These are phyloP conservation scores for Acrocephalus scirpaceus DNA, from an alignment of 2,797 vertebrate species.

Conservation along the genomic window DNA sequence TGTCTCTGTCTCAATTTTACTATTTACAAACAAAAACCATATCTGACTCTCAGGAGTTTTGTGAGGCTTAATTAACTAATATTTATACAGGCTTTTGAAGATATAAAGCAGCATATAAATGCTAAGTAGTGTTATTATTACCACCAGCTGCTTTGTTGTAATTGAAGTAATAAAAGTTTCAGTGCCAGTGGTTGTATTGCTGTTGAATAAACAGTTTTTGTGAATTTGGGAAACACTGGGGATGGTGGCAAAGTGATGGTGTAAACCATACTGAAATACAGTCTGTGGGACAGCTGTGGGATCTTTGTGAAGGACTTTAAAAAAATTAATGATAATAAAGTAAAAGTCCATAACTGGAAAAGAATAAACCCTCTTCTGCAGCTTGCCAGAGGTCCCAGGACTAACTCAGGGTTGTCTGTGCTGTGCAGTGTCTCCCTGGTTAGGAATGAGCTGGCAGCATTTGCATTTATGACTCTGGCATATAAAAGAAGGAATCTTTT, in stretches of 20 bases:
- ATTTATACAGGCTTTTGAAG: slow-evolving; percentile 33
- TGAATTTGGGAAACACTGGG: not conserved
- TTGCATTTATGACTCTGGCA: not conserved
- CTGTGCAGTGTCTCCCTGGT: not conserved
- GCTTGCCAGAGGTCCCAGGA: not conserved
- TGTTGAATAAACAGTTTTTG: not conserved
- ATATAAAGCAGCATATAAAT: not conserved
- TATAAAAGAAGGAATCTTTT: not conserved
- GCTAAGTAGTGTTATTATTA: slow-evolving; percentile 5
- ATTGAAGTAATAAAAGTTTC: slow-evolving; percentile 15
- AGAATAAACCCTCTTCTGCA: not conserved
- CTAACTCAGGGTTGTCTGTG: not conserved
- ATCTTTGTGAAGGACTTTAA: not conserved
- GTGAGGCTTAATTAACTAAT: slow-evolving; percentile 17
- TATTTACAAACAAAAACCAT: not conserved
- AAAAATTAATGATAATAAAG: too few relatives aligned
- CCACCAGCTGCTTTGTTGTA: slow-evolving; percentile 20
- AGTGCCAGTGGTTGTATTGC: not conserved
- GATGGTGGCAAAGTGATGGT: not conserved
- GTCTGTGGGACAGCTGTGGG: too few relatives aligned
- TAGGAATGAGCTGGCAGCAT: not conserved
- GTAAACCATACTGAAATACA: not conserved
- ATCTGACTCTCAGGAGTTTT: not conserved
- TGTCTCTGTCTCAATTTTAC: not conserved
- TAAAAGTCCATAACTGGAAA: not conserved